Evolutionary conservation across 2,888 invertebrate genomes (phyloP).

Genomic region (Ennomos erosarius): DNA sequence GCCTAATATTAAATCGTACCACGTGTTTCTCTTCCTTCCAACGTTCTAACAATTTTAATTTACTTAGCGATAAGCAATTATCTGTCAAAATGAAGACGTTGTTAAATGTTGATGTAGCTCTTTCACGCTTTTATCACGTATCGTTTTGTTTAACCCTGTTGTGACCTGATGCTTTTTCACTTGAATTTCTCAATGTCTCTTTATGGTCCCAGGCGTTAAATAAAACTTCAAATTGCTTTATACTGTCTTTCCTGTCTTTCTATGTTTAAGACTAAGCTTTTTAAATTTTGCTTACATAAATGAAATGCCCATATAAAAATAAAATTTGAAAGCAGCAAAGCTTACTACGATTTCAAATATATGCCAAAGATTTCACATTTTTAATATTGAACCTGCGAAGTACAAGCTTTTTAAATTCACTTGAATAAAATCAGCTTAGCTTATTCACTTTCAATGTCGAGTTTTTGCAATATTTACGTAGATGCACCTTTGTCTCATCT

Average conservation of each 20-base stretch:
- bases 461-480: conserved; percentile 58
- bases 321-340: conserved; percentile 40
- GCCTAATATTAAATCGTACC: no score
- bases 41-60: no score
- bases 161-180: conserved; percentile 58
- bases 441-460: conserved; percentile 53
- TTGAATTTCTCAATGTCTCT: conserved; percentile 44
- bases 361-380: conserved; percentile 39
- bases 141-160: conserved; percentile 80
- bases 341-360: conserved; percentile 49
- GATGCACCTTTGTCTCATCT: conserved; percentile 54
- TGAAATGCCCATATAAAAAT: conserved; percentile 38
- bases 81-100: conserved; percentile 61
- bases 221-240: conserved; percentile 79
- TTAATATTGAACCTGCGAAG: conserved; percentile 26
- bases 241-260: conserved; percentile 64
- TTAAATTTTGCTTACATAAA: conserved; percentile 64
- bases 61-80: conserved; percentile 21
- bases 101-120: conserved; percentile 51
- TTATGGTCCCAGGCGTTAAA: conserved; percentile 79
- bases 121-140: conserved; percentile 75
- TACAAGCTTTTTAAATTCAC: conserved; percentile 47
- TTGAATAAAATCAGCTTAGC: conserved; percentile 57
- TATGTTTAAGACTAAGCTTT: conserved; percentile 64
- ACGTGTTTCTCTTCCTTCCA: no score